Evolutionary conservation across 2,888 invertebrate genomes (phyloP), one percentile per base, ranked within the genome.

Genomic region (Chloroclystis v-ata): DNA sequence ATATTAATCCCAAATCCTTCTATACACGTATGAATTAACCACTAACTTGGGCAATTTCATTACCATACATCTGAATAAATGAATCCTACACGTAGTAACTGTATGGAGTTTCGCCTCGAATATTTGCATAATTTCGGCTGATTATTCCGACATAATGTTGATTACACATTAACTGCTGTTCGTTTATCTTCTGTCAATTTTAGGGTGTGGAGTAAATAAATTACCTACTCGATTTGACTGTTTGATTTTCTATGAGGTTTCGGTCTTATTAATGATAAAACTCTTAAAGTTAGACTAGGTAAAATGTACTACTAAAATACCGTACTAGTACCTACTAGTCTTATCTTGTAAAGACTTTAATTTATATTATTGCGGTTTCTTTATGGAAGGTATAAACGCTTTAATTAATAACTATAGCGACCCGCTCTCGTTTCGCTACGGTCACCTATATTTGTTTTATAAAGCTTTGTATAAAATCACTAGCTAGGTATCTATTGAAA

Each of bases 51-150:
- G 40, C 54, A 50, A 58, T 50, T 37, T 24, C 33, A 58, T 58
- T 56, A 49, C 16, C 49, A 49, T 52, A 54, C 49, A 50, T 49
- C 45, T 43, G 43, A 39, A 50, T 52, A 42, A 54, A 56, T 58
- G 48, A 49, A 38, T 30, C 47, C 33, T 30, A 37, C 47, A 47
- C 47, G 51, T 51, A 38, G 47, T 56, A 54, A 56, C 49, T 49
- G 49, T 43, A 43, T 37, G 14, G 39, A 49, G 41, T 44, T 45
- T 35, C 43, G n/a, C 10, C 35, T 16, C 20, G 33, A 35, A 14
- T 30, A 39, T 50, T 50, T 50, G 43, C 50, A 46, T 46, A 50
- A 46, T 46, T 46, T 39, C 35, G 35, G 20, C 29, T 30, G 39
- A 42, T 52, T 48, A 52, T 38, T 35, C 44, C 10, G 10, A 20